Conservation (phyloP, 2,888 invertebrate genomes). For the Drosophila maculinotata region DNA sequence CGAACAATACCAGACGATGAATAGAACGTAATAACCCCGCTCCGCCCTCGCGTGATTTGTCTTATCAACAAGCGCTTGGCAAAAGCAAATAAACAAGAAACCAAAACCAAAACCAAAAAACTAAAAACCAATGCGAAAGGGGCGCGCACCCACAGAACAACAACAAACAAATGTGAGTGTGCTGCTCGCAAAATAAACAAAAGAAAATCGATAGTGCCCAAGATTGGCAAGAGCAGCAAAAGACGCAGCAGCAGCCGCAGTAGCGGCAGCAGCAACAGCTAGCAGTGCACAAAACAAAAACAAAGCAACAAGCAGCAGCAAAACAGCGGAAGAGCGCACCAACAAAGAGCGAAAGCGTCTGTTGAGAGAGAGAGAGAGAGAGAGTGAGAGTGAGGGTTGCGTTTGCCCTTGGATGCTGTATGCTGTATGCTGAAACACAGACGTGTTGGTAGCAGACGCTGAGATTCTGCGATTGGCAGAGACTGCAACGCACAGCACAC, state of each 20-base stretch:
- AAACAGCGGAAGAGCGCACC: constrained; percentile 32
- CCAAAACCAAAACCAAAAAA: constrained; percentile 36
- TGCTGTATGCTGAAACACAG: constrained; percentile 7
- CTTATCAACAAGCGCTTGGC: constrained; percentile 52
- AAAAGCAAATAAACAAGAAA: constrained; percentile 57
- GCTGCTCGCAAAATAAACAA: constrained; percentile 51
- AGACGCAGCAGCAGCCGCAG: constrained; percentile 14
- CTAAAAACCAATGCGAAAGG: constrained; percentile 22
- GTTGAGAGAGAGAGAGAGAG: background rate
- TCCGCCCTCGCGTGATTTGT: constrained; percentile 6
- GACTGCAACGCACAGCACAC: constrained; percentile 9
- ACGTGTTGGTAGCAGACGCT: constrained; percentile 44
- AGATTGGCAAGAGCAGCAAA: constrained; percentile 77
- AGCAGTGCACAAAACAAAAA: constrained; percentile 45
- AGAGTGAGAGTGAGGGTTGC: constrained; percentile 42
- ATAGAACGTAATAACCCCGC: constrained; percentile 9
- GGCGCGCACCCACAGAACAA: constrained; percentile 25
- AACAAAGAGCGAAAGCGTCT: constrained; percentile 1
- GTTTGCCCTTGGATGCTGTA: constrained; percentile 59
- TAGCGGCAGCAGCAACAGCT: constrained; percentile 17
- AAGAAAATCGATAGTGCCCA: constrained; percentile 80
- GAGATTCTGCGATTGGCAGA: constrained; percentile 39
- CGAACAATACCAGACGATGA: constrained; percentile 28
- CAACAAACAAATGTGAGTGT: constrained; percentile 44
- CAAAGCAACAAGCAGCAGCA: constrained; percentile 54